Percentiles rank a stretch among this genome's conserved stretches.
Conservation (phyloP, 2,797 vertebrate species). For the Orientallactaga sibirica region DNA sequence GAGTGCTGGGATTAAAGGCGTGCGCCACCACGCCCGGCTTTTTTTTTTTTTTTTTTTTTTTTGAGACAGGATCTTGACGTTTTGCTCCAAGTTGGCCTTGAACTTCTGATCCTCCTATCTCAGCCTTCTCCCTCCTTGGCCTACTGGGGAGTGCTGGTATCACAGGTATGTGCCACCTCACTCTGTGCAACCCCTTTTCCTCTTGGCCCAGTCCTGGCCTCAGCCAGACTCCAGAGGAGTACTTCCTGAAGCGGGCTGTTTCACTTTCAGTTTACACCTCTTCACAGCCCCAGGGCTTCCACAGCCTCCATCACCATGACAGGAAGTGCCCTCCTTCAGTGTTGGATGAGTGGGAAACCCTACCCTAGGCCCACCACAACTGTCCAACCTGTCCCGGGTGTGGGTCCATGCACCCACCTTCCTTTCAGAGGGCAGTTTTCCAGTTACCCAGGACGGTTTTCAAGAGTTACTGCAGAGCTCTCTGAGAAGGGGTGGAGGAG, state of each 20-base stretch:
- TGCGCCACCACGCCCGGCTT: too few species aligned
- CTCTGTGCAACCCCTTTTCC: neutral
- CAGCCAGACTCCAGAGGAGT: neutral
- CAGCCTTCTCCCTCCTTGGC: too few species aligned
- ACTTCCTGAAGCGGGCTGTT: conserved; percentile 66
- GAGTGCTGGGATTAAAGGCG: too few species aligned
- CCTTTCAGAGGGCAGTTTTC: too few species aligned
- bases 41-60: neutral
- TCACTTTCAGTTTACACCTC: conserved; percentile 77
- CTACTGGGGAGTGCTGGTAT: too few species aligned
- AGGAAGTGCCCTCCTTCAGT: neutral
- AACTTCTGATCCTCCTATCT: neutral
- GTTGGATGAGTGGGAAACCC: neutral
- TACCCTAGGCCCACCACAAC: neutral
- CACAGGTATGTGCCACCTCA: neutral
- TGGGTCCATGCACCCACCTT: fast-evolving
- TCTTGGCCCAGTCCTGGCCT: neutral
- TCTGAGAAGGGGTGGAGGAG: neutral
- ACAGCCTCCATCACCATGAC: neutral
- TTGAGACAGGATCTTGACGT: neutral
- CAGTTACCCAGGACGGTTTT: neutral
- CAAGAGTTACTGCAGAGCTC: neutral
- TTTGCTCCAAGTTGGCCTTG: neutral
- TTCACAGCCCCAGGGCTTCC: neutral
- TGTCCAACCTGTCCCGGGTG: too few species aligned